These are phyloP conservation scores for Aphelinus certus DNA, from an alignment of 1,140 invertebrate species.

Conservation along the genomic window DNA sequence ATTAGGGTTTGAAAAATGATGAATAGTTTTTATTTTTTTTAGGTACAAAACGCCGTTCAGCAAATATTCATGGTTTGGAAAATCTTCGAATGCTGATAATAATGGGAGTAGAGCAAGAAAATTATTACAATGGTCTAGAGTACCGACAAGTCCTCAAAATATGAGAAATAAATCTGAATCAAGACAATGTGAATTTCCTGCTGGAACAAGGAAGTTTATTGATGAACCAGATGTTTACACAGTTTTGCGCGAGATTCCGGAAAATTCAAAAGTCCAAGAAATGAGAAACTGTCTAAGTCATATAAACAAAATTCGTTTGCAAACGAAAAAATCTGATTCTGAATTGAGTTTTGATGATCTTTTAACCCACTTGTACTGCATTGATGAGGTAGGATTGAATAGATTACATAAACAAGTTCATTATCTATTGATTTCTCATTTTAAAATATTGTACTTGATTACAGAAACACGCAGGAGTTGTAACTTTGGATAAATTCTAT, in stretches of 20 bases:
- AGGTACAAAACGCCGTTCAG: conserved; percentile 46
- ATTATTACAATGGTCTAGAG: conserved; percentile 44
- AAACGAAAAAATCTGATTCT: conserved; percentile 38
- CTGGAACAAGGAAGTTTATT: too few species aligned
- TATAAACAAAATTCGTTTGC: conserved; percentile 40
- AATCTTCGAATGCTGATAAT: conserved; percentile 19
- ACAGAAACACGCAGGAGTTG: conserved; percentile 4
- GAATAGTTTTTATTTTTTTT: conserved; percentile 12
- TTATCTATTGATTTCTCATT: conserved; percentile 19
- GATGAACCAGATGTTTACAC: conserved; percentile 34
- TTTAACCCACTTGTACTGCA: conserved; percentile 32
- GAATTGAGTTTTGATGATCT: conserved; percentile 37
- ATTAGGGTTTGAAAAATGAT: background rate
- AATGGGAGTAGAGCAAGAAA: conserved; percentile 38
- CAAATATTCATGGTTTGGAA: conserved; percentile 42
- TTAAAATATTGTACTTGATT: background rate
- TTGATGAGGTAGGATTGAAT: conserved; percentile 42
- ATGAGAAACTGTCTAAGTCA: conserved; percentile 40
- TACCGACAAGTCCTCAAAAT: conserved; percentile 27
- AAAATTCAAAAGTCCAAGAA: conserved; percentile 7
- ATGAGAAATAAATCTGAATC: conserved; percentile 19
- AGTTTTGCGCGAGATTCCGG: conserved; percentile 34
- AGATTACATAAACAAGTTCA: too few species aligned
- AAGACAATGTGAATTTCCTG: too few species aligned
- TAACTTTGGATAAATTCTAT: conserved; percentile 40